Evolutionary conservation across 2,888 invertebrate species (phyloP), one percentile per base, ranked within the genome.

Genomic region (Portevinia maculata): DNA sequence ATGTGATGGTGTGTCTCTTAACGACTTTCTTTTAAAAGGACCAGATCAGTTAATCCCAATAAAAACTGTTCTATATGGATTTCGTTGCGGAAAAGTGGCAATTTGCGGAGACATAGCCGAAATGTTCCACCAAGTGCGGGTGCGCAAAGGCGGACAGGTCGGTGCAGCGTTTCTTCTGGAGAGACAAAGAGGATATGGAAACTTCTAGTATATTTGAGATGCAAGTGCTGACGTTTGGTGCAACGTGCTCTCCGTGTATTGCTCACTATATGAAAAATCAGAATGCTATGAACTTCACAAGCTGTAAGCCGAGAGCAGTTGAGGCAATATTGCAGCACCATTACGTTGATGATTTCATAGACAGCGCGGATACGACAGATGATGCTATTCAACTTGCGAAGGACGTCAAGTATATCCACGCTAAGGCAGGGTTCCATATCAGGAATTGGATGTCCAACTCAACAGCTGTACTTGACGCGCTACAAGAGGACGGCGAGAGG

Each of bases 181-280:
- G 44, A 0, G 24, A 24, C 2, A 19, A 19, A 1, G 19, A 44
- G 0, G 44, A 44, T 15, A 13, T 5, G 5, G 39, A 39, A 11
- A n/a, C n/a, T 11, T 11, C 3, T 4, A 9, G n/a, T 1, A 39
- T 13, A 0, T 87, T 85, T 57, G 84, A 85, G 3, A 85, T 84
- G 84, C 24, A 34, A 3, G 79, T 84, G 0, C 52, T 85, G 19
- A 85, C 84, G 1, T 85, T 84, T 53, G 71, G 76, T 1, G 53
- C 44, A 9, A 39, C 64, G 1, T 84, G 79, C 28, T 73, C 79
- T 0, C 78, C 84, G 1, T 84, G 67, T 17, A 71, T 78, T 1
- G 84, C 84, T 1, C 78, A 84, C 21, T 79, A 64, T 24, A 62
- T 78, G 1, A 71, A 69, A 1, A 39, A 75, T 21, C 37, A 17